phyloP scores from a whole-genome alignment of 1,140 invertebrate genomes.

The Nasonia vitripennis region DNA sequence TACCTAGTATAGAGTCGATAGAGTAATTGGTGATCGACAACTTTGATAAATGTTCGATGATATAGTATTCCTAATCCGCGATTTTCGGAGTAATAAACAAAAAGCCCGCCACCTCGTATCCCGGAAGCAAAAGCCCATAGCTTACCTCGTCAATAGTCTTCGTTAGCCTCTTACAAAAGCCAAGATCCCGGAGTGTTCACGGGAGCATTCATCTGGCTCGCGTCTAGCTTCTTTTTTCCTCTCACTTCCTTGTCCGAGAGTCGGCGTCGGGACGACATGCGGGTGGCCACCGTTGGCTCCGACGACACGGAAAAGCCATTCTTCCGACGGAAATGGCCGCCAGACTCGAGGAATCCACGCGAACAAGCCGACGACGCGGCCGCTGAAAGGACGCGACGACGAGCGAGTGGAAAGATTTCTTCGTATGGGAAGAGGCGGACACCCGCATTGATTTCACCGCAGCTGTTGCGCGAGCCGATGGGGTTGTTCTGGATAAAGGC shows the following conservation, averaged over 20 bases:
- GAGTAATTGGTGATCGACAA: too few relatives aligned
- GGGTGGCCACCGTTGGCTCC: conserved; percentile 56
- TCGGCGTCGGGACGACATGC: conserved; percentile 2
- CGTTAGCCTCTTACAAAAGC: conserved; percentile 25
- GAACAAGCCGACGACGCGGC: conserved; percentile 20
- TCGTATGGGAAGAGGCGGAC: background rate
- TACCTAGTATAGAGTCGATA: too few relatives aligned
- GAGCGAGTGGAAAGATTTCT: background rate
- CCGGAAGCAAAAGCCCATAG: background rate
- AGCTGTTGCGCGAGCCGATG: background rate
- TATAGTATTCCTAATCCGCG: too few relatives aligned
- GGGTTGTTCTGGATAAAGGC: too few relatives aligned
- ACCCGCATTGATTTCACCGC: background rate
- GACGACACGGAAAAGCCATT: conserved; percentile 71
- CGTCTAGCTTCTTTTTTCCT: background rate
- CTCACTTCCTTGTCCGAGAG: background rate
- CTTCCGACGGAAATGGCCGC: conserved; percentile 58
- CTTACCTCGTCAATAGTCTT: conserved; percentile 30
- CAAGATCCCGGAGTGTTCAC: background rate
- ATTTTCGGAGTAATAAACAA: too few relatives aligned
- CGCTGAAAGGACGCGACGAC: background rate
- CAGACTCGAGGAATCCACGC: conserved; percentile 38
- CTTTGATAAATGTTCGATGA: too few relatives aligned
- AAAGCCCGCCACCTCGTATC: too few relatives aligned
- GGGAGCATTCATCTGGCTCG: background rate